These are phyloP conservation scores for Sesia bembeciformis DNA, from an alignment of 2,888 invertebrate genomes.

Conservation along the genomic window DNA sequence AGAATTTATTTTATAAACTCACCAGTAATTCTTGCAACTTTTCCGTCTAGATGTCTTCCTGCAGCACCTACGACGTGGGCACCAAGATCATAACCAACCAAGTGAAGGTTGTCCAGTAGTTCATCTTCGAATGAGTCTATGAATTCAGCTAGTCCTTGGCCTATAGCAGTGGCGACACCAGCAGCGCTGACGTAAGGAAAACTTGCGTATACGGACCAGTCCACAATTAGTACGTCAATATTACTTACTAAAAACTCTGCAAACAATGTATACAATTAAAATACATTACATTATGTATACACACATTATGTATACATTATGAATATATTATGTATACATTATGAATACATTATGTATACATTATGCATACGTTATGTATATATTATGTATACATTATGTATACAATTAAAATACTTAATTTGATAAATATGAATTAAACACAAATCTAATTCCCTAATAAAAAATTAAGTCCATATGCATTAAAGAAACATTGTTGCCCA, in stretches of 20 bases:
- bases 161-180: neutral
- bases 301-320: no score
- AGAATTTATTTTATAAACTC: neutral
- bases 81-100: neutral
- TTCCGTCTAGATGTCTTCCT: neutral
- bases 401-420: no score
- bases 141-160: neutral
- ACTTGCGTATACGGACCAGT: neutral
- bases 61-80: neutral
- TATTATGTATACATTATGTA: no score
- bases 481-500: no score
- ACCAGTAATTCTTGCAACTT: neutral
- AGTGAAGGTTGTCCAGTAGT: neutral
- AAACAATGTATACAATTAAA: neutral
- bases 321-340: no score
- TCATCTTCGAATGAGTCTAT: neutral
- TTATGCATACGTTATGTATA: no score
- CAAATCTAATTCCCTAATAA: no score
- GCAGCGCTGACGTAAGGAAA: neutral
- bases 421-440: no score
- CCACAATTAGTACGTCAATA: neutral
- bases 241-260: neutral
- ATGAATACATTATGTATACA: no score
- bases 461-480: no score
- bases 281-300: no score